Conservation (phyloP, 2,797 vertebrate species). For the Acrossocheilus wenchowensis region DNA sequence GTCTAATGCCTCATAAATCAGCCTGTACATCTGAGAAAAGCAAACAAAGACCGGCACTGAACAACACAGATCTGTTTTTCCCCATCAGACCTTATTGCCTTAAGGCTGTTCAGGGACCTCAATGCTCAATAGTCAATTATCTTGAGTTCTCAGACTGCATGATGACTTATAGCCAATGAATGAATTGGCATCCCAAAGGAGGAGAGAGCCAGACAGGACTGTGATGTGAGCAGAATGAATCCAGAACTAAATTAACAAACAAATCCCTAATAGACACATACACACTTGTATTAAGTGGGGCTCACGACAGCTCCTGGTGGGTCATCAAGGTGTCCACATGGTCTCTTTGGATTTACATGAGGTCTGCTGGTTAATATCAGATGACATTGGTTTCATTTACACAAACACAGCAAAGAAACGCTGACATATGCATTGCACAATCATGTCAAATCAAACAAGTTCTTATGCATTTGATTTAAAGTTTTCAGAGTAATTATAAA, state of each 20-base stretch:
- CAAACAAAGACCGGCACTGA: slow-evolving; percentile 48
- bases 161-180: slow-evolving; percentile 57
- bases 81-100: slow-evolving; percentile 52
- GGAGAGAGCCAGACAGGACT: slow-evolving; percentile 30
- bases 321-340: not conserved
- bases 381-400: slow-evolving; percentile 36
- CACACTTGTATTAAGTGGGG: not conserved
- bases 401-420: slow-evolving; percentile 36
- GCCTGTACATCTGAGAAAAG: slow-evolving; percentile 39
- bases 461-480: not conserved
- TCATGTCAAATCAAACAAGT: not conserved
- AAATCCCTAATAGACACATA: slow-evolving; percentile 16
- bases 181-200: slow-evolving; percentile 23
- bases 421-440: slow-evolving; percentile 31
- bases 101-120: slow-evolving; percentile 47
- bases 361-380: slow-evolving; percentile 16
- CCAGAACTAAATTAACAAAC: slow-evolving; percentile 27
- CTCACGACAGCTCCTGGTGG: not conserved
- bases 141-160: slow-evolving; percentile 42
- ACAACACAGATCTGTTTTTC: slow-evolving; percentile 54
- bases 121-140: slow-evolving; percentile 61
- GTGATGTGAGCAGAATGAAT: slow-evolving; percentile 48
- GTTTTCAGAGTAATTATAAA: not conserved
- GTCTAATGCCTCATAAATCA: slow-evolving; percentile 46
- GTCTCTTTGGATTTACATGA: not conserved